A percentile compares a stretch with the other conserved stretches of the same genome.
These are phyloP conservation scores for Glaucomys volans DNA, from an alignment of 2,113 vertebrate species.

Conservation along the genomic window DNA sequence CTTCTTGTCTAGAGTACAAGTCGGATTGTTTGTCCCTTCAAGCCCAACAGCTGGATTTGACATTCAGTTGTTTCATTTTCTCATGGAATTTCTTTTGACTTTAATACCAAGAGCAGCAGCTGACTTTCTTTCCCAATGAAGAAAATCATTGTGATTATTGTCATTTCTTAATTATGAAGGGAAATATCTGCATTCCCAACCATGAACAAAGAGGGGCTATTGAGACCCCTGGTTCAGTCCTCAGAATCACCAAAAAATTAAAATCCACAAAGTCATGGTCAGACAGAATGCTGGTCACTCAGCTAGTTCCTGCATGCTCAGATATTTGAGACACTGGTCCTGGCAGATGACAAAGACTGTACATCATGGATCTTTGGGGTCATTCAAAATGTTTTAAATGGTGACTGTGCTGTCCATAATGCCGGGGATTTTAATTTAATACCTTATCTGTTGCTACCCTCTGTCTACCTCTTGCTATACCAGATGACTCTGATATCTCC, in stretches of 20 bases:
- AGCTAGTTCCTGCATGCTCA: accelerated
- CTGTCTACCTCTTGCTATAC: not conserved
- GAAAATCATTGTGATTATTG: not conserved
- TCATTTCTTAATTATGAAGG: slow-evolving; percentile 8
- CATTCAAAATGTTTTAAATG: not conserved
- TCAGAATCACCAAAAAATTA: not conserved
- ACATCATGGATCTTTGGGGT: not conserved
- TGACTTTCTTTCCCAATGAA: not conserved
- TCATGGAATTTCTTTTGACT: slow-evolving; percentile 8
- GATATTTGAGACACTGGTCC: not conserved
- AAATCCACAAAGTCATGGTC: not conserved
- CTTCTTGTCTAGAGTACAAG: not conserved
- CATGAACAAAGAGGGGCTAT: not conserved
- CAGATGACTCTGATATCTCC: not conserved
- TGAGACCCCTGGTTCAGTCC: not conserved
- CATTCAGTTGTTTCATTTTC: slow-evolving; percentile 21
- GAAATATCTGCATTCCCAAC: not conserved
- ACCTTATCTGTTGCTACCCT: not conserved
- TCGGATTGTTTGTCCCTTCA: not conserved
- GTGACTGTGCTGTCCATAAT: not conserved
- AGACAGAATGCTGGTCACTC: not conserved
- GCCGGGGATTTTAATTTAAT: not conserved
- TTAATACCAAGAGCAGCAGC: not conserved
- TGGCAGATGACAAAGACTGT: slow-evolving; percentile 7
- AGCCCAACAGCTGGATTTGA: not conserved